A percentile compares a stretch with the other conserved stretches of the same genome.
Conservation (phyloP, 2,888 invertebrate genomes). For the Eueremaeus valkanovi region DNA sequence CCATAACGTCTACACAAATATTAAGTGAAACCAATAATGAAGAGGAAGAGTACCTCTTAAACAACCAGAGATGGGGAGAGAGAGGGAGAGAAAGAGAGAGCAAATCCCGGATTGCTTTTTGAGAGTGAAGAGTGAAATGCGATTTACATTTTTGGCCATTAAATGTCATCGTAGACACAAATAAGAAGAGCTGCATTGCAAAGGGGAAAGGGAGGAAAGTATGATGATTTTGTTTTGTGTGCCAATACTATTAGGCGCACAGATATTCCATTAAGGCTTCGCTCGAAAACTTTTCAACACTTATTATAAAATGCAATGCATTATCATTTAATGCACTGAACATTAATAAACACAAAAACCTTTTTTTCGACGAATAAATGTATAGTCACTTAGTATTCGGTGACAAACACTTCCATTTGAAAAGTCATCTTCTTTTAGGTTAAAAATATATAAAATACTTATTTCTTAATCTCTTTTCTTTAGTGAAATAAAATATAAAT, state of each 20-base stretch:
- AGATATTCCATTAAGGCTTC: constrained; percentile 27
- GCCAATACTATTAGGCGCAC: constrained; percentile 29
- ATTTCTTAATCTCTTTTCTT: not conserved
- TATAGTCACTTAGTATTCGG: constrained; percentile 26
- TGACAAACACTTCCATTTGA: not conserved
- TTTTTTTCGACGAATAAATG: not conserved
- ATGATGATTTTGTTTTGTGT: constrained; percentile 22
- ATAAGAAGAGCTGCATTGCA: not conserved
- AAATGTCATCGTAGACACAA: constrained; percentile 23
- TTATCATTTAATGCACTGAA: constrained; percentile 30
- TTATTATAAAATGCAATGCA: constrained; percentile 31
- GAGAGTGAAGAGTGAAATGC: constrained; percentile 22
- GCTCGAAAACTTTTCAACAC: constrained; percentile 26
- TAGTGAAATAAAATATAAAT: not conserved
- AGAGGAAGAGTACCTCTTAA: constrained; percentile 25
- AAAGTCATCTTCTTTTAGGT: not conserved
- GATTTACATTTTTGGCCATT: constrained; percentile 36
- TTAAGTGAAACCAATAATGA: constrained; percentile 24
- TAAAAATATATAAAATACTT: not conserved
- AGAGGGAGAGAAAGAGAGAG: not conserved
- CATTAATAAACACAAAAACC: constrained; percentile 31
- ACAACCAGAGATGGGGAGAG: not conserved
- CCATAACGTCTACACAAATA: constrained; percentile 15
- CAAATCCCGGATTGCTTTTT: constrained; percentile 1
- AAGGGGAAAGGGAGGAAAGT: not conserved